phyloP scores from a whole-genome alignment of 2,113 vertebrate genomes.

The Phasianus colchicus region DNA sequence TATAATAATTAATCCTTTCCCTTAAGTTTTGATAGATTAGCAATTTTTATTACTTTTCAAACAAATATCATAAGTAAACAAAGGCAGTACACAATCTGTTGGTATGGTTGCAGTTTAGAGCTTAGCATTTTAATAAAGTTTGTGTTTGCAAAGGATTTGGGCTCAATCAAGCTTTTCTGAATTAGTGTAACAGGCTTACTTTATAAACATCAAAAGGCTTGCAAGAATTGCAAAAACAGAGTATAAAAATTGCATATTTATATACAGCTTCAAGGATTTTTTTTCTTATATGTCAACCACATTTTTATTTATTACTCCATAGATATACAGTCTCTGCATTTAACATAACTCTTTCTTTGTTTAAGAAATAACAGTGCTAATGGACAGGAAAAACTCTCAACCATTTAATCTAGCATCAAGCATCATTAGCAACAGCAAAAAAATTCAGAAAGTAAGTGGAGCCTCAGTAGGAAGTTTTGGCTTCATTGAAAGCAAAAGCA shows the following conservation, averaged over 20 bases:
- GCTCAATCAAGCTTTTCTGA: neutral
- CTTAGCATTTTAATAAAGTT: slow-evolving; percentile 12
- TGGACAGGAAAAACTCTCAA: neutral
- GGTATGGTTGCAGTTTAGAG: neutral
- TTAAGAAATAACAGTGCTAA: neutral
- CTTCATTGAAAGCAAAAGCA: neutral
- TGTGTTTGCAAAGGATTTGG: neutral
- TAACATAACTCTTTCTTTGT: neutral
- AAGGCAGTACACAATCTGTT: neutral
- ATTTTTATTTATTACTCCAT: neutral
- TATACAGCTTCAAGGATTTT: neutral
- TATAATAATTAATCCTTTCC: neutral
- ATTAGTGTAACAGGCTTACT: neutral
- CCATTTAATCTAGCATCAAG: neutral
- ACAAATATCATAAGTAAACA: slow-evolving; percentile 13
- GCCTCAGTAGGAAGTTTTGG: neutral
- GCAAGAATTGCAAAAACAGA: slow-evolving; percentile 31
- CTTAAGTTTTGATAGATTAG: neutral
- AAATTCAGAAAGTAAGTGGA: neutral
- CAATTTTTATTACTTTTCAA: neutral
- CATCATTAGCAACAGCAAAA: neutral
- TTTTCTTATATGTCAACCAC: neutral
- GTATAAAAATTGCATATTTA: neutral
- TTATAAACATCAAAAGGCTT: slow-evolving; percentile 13
- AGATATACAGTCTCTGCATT: neutral